phyloP scores from a whole-genome alignment of 2,888 invertebrate species.

The Adineta ricciae region DNA sequence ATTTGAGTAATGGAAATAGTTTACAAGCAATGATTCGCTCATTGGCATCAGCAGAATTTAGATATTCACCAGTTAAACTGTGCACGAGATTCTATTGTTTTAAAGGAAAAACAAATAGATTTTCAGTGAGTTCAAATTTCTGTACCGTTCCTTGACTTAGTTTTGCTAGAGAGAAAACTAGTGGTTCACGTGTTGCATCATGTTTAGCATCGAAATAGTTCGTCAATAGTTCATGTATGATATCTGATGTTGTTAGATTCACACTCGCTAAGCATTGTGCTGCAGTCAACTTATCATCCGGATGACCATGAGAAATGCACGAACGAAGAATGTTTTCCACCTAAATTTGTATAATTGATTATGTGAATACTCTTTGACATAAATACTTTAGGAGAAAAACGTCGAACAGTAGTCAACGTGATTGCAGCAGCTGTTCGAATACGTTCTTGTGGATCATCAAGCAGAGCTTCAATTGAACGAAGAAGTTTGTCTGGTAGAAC shows the following conservation, averaged over 20 bases:
- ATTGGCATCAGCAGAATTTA: constrained; percentile 49
- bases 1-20: constrained; percentile 44
- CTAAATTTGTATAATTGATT: not conserved
- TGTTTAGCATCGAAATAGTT: constrained; percentile 46
- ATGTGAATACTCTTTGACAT: not conserved
- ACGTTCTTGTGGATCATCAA: constrained; percentile 42
- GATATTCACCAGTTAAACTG: constrained; percentile 47
- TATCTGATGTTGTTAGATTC: constrained; percentile 46
- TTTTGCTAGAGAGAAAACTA: constrained; percentile 42
- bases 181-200: constrained; percentile 43
- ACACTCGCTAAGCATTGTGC: constrained; percentile 47
- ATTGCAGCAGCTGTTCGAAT: constrained; percentile 44
- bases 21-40: constrained; percentile 48
- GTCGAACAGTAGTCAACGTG: constrained; percentile 41
- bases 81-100: constrained; percentile 44
- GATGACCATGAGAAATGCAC: not conserved
- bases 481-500: constrained; percentile 44
- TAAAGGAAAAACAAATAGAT: not conserved
- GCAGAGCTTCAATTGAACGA: constrained; percentile 44
- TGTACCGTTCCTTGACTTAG: constrained; percentile 39
- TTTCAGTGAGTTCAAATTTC: not conserved
- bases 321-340: not conserved
- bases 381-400: not conserved
- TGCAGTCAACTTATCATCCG: constrained; percentile 37
- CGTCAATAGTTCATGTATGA: constrained; percentile 45